Evolutionary conservation across 2,113 vertebrate species (phyloP), one percentile per base, ranked within the genome.

Genomic region (Condylura cristata): DNA sequence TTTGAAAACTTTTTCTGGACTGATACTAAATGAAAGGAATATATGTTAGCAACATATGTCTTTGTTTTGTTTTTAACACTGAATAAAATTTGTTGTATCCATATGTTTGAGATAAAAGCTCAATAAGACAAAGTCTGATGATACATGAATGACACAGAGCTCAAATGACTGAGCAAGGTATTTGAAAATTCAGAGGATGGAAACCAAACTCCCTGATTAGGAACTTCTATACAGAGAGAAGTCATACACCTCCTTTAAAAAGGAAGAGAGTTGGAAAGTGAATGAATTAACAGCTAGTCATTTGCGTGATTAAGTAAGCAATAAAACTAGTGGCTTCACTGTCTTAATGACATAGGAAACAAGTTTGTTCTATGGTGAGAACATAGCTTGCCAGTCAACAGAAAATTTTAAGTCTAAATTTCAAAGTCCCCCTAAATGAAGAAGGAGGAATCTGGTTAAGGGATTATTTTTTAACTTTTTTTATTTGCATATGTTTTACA

Each of bases 211-310:
- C 18, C 3, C 6, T 6, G 2, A 16, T 0, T 24, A 83, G 0
- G 3, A 0, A 60, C 48, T 90, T 41, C 11, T 8, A 0, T 20
- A 2, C 24, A 8, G 3, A 1, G 2, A 30, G 5, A 61, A 14
- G 7, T 3, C 3, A 48, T 22, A 1, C 2, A 32, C 6, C 70
- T 39, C 18, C 11, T 2, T 6, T n/a, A 0, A 39, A 39, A 14
- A 56, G 56, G 13, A 79, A 20, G 12, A 10, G 0, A 44, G 14
- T 10, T 48, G n/a, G 26, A 51, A 83, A 80, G 18, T 34, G n/a
- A 81, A 39, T 51, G 8, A 80, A 53, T 34, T 26, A 89, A 48
- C 37, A 17, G 1, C 11, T 63, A 1, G 11, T 71, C 34, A 75
- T 53, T 26, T 58, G 18, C 58, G 66, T 89, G 94, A 37, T 37